These are phyloP conservation scores for Ciona savignyi DNA, from an alignment of 23 tunicate genomes.

Conservation along the genomic window DNA sequence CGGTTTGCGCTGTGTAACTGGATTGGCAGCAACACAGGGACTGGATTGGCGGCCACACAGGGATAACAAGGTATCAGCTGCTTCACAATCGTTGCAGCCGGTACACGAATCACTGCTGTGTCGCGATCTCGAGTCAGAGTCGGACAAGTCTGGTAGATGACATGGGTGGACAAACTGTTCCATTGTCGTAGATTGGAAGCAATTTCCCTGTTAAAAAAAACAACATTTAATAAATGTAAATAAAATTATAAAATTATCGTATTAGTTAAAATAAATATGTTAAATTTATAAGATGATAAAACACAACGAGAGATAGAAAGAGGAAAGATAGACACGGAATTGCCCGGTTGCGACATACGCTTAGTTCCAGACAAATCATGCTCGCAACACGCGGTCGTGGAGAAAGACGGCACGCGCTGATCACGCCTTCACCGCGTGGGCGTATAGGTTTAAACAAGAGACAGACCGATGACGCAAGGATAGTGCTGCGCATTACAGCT, in stretches of 20 bases:
- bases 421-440: not conserved
- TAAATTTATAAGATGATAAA: not conserved
- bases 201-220: conserved; percentile 22
- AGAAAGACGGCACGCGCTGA: conserved; percentile 6
- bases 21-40: not conserved
- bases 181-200: conserved; percentile 13
- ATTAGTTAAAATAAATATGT: too few relatives aligned
- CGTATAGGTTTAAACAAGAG: not conserved
- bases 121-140: conserved; percentile 46
- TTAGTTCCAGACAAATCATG: not conserved
- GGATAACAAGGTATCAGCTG: conserved; percentile 68
- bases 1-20: conserved; percentile 30
- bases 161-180: conserved; percentile 32
- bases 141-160: conserved; percentile 14
- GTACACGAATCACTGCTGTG: conserved; percentile 74
- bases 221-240: not conserved
- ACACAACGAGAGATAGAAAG: conserved; percentile 4
- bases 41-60: conserved; percentile 34
- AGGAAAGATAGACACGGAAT: conserved; percentile 2
- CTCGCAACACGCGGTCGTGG: not conserved
- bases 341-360: not conserved
- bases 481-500: not conserved
- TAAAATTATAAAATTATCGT: not conserved
- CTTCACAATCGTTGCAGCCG: conserved; percentile 86
- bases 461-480: too few relatives aligned